Evolutionary conservation across 1,140 invertebrate species (phyloP).

Genomic region (Pseudomyrmex cubaensis): DNA sequence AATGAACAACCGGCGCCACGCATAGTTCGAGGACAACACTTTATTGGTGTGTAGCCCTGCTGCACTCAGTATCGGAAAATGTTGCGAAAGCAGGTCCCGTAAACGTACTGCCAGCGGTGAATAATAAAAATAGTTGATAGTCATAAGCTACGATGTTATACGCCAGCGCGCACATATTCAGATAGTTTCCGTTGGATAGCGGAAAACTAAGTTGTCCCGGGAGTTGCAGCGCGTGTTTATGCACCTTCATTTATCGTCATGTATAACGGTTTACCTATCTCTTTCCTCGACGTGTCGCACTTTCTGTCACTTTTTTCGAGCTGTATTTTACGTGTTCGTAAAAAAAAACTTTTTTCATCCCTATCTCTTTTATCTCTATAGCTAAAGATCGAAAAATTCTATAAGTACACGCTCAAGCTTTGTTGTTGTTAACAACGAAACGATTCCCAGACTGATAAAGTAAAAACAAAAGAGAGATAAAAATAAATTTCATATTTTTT

Average conservation of each 20-base stretch:
- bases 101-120: constrained; percentile 42
- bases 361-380: too few species aligned
- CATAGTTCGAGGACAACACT: constrained; percentile 24
- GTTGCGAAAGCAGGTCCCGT: constrained; percentile 32
- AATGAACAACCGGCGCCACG: not conserved
- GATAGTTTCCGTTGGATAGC: constrained; percentile 40
- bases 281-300: not conserved
- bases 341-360: too few species aligned
- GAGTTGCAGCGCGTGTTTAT: constrained; percentile 22
- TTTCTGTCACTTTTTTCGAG: not conserved
- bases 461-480: not conserved
- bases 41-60: constrained; percentile 24
- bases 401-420: too few species aligned
- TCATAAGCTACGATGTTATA: constrained; percentile 49
- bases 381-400: too few species aligned
- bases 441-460: too few species aligned
- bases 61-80: constrained; percentile 47
- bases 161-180: constrained; percentile 3
- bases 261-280: constrained; percentile 11
- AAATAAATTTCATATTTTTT: not conserved
- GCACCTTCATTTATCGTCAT: constrained; percentile 24
- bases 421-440: too few species aligned
- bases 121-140: constrained; percentile 61
- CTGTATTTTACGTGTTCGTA: constrained; percentile 20
- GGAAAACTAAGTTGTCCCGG: constrained; percentile 20